Evolutionary conservation across 2,113 vertebrate species (phyloP).

Genomic region (Nanorana parkeri): DNA sequence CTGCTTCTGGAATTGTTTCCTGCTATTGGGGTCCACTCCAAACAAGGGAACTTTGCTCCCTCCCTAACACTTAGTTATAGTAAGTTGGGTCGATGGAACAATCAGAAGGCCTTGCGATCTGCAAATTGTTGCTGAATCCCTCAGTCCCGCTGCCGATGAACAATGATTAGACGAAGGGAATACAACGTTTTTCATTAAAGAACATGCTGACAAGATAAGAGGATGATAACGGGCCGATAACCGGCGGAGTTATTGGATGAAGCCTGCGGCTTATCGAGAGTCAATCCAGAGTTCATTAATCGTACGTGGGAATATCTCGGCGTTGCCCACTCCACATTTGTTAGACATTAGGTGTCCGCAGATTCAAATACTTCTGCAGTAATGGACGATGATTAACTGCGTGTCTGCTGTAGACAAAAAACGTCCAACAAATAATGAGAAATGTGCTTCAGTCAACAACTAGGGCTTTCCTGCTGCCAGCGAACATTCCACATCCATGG

Average conservation of each 20-base stretch:
- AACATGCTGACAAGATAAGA: not conserved
- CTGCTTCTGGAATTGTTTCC: too few relatives aligned
- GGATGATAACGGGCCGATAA: not conserved
- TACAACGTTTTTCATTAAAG: not conserved
- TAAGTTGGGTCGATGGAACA: too few relatives aligned
- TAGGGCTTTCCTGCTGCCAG: not conserved
- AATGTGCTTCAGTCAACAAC: not conserved
- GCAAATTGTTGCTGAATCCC: too few relatives aligned
- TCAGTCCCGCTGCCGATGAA: too few relatives aligned
- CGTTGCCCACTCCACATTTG: not conserved
- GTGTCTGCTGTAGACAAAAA: not conserved
- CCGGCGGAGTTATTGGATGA: not conserved
- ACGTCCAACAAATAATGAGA: not conserved
- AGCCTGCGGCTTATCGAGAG: not conserved
- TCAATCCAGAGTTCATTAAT: not conserved
- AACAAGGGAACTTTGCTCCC: too few relatives aligned
- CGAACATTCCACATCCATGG: not conserved
- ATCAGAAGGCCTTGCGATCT: too few relatives aligned
- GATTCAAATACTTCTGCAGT: not conserved
- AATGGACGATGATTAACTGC: not conserved
- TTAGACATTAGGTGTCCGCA: constrained; percentile 4
- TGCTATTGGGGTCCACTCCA: too few relatives aligned
- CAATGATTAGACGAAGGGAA: too few relatives aligned
- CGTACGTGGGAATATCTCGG: constrained; percentile 2
- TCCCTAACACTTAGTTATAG: too few relatives aligned